Conservation (phyloP, 2,888 invertebrate species). For the Xanthia icteritia region DNA sequence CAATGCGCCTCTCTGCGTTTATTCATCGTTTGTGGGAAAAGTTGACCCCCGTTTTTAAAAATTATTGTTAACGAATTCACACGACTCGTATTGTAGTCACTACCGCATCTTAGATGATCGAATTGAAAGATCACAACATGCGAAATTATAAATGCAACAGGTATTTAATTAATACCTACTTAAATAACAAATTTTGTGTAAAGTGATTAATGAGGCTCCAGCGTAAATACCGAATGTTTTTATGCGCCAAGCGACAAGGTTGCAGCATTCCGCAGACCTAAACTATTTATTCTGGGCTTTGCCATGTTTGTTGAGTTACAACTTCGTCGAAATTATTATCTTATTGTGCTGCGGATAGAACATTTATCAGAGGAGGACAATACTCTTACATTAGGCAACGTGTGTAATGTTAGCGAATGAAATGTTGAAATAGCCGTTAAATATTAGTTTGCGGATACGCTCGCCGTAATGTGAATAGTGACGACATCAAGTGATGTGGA, state of each 20-base stretch:
- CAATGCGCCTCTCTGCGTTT: conserved; percentile 90
- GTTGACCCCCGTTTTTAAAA: conserved; percentile 89
- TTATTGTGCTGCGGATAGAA: conserved; percentile 82
- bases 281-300: conserved; percentile 86
- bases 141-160: conserved; percentile 59
- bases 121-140: conserved; percentile 58
- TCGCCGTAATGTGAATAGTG: conserved; percentile 64
- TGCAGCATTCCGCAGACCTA: conserved; percentile 80
- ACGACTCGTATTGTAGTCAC: conserved; percentile 82
- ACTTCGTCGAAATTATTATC: conserved; percentile 87
- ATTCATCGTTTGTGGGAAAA: conserved; percentile 91
- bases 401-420: conserved; percentile 76
- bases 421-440: conserved; percentile 76
- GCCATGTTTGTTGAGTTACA: conserved; percentile 86
- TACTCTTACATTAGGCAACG: conserved; percentile 78
- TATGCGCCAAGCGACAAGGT: conserved; percentile 83
- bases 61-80: conserved; percentile 90
- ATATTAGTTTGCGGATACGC: conserved; percentile 66
- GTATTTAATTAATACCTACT: conserved; percentile 61
- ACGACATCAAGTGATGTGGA: conserved; percentile 64
- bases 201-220: conserved; percentile 72
- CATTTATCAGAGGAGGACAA: conserved; percentile 83
- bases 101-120: conserved; percentile 81
- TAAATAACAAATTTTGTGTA: conserved; percentile 55
- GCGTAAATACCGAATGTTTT: conserved; percentile 72